Conservation (phyloP, 2,888 invertebrate genomes). For the Lysandra coridon region DNA sequence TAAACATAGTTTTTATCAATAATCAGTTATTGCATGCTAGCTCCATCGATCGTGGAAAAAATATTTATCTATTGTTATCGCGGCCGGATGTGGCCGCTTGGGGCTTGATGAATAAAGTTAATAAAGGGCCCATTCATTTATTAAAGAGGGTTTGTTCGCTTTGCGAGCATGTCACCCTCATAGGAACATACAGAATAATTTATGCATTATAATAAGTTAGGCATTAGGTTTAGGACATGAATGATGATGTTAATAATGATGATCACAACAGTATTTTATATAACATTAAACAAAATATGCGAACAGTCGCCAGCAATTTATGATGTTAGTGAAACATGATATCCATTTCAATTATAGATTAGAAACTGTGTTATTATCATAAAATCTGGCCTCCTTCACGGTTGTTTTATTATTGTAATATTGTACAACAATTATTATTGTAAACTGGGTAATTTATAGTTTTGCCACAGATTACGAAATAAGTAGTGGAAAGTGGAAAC, state of each 20-base stretch:
- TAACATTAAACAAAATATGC: slow-evolving; percentile 10
- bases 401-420: slow-evolving; percentile 22
- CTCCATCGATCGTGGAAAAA: no score
- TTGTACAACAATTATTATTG: slow-evolving; percentile 11
- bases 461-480: background rate
- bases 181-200: no score
- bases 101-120: no score
- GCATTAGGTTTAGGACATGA: no score
- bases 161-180: no score
- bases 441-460: background rate
- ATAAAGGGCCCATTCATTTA: no score
- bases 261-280: background rate
- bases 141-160: no score
- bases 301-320: slow-evolving; percentile 22
- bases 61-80: no score
- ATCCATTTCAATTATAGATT: slow-evolving; percentile 28
- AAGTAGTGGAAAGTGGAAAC: background rate
- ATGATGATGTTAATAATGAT: background rate
- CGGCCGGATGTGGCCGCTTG: no score
- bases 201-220: no score
- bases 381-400: slow-evolving; percentile 21
- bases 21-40: no score
- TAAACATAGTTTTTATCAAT: no score
- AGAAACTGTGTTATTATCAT: slow-evolving; percentile 27
- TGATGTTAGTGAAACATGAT: slow-evolving; percentile 23